Percentiles rank a stretch among this genome's conserved stretches.
Evolutionary conservation across 2,888 invertebrate genomes (phyloP).

Genomic region (Heliconius charithonia): DNA sequence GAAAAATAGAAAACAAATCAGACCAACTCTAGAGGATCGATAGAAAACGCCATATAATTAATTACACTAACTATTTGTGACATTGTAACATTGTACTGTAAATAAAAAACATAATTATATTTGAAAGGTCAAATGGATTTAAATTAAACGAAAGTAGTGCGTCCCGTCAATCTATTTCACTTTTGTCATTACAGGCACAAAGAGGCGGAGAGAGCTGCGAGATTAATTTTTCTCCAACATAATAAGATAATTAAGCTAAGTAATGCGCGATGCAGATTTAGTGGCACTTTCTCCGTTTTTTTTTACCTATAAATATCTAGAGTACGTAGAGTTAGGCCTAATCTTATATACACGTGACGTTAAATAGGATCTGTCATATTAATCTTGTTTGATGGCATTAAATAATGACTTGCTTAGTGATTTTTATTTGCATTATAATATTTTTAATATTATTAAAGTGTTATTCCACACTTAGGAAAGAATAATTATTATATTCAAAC

Average conservation of each 20-base stretch:
- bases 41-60: conserved; percentile 7
- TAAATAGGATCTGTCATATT: not conserved
- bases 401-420: not conserved
- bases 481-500: too few species aligned
- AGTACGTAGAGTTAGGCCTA: conserved; percentile 18
- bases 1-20: not conserved
- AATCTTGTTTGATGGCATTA: conserved; percentile 13
- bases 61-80: conserved; percentile 14
- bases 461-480: too few species aligned
- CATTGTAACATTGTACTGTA: conserved; percentile 13
- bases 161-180: conserved; percentile 48
- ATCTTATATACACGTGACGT: not conserved
- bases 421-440: not conserved
- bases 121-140: conserved; percentile 43
- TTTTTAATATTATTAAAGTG: too few species aligned
- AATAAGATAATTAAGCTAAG: conserved; percentile 61
- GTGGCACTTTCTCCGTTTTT: conserved; percentile 40
- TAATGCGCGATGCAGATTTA: conserved; percentile 57
- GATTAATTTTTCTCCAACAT: conserved; percentile 53
- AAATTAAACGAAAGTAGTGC: conserved; percentile 48
- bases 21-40: not conserved
- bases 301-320: conserved; percentile 19
- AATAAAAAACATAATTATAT: conserved; percentile 34
- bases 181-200: conserved; percentile 49
- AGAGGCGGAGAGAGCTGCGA: conserved; percentile 53